Conservation (phyloP, 92 coral and sea anemone species). For the Porites evermanni region DNA sequence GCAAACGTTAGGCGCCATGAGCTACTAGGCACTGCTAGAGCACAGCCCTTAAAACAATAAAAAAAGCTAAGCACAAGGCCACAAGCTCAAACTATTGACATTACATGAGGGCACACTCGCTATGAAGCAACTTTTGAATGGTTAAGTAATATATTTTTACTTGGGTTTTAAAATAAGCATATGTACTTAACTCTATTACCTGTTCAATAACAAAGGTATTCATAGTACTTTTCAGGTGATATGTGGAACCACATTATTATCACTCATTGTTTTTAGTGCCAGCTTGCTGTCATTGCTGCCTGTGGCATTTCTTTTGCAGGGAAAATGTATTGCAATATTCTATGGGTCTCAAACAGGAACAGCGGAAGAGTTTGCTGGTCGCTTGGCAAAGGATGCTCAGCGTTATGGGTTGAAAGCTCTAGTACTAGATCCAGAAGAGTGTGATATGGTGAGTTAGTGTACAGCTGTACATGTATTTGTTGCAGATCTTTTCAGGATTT, state of each 20-base stretch:
- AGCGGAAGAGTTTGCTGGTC: conserved; percentile 98
- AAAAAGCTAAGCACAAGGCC: too few species aligned
- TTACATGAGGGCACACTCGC: too few species aligned
- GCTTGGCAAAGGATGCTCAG: conserved; percentile 95
- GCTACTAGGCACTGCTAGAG: too few species aligned
- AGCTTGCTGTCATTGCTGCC: not conserved
- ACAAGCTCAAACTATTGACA: too few species aligned
- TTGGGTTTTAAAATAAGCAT: too few species aligned
- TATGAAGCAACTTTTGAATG: too few species aligned
- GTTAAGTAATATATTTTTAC: too few species aligned
- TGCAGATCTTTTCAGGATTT: too few species aligned
- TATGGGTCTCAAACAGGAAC: conserved; percentile 99
- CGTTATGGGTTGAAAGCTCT: conserved; percentile 93
- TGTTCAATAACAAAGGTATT: not conserved
- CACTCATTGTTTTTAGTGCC: not conserved
- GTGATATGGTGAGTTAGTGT: conserved; percentile 82
- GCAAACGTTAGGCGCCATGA: too few species aligned
- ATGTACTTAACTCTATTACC: not conserved
- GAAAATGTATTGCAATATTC: conserved; percentile 92
- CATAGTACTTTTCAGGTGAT: not conserved
- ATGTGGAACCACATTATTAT: not conserved
- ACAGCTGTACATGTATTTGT: not conserved
- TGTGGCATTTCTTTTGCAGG: conserved; percentile 43
- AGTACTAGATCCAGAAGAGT: conserved; percentile 96
- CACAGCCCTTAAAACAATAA: too few species aligned